Percentiles rank a stretch among this genome's conserved stretches.
phyloP scores from a whole-genome alignment of 2,113 vertebrate genomes.

The Xyrauchen texanus region DNA sequence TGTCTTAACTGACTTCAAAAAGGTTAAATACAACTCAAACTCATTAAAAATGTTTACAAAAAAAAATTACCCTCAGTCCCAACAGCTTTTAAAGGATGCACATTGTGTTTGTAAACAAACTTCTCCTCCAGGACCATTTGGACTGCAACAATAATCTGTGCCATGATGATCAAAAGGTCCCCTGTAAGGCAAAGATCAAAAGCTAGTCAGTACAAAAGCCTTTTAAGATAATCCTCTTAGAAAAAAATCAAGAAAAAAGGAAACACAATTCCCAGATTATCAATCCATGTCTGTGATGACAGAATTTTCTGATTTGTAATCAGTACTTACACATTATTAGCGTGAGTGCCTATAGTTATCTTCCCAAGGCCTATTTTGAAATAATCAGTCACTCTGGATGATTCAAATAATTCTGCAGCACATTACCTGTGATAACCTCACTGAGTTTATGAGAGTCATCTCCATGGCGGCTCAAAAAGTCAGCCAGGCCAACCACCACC shows the following conservation, averaged over 20 bases:
- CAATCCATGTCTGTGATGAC: background rate
- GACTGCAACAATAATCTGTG: slow-evolving; percentile 85
- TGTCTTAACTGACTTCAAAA: background rate
- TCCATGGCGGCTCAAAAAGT: slow-evolving; percentile 73
- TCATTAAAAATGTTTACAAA: background rate
- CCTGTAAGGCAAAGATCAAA: slow-evolving; percentile 68
- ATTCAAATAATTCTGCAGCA: background rate
- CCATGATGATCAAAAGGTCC: slow-evolving; percentile 91
- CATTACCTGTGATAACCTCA: slow-evolving; percentile 85
- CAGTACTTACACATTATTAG: background rate
- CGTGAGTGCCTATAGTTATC: background rate
- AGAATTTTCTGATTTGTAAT: background rate
- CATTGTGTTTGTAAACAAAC: slow-evolving; percentile 88
- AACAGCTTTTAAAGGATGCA: slow-evolving; percentile 88
- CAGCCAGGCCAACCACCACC: slow-evolving; percentile 86
- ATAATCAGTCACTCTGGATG: background rate
- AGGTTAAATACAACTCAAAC: too few relatives aligned
- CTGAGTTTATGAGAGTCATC: slow-evolving; percentile 77
- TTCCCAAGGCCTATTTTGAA: background rate
- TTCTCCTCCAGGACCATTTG: slow-evolving; percentile 98
- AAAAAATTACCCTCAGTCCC: slow-evolving; percentile 84
- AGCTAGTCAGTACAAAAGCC: background rate
- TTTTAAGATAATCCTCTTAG: background rate
- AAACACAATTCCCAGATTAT: background rate
- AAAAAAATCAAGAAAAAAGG: background rate